Percentiles rank a stretch among this genome's conserved stretches.
These are phyloP conservation scores for Himalopsyche japonica DNA, from an alignment of 2,888 invertebrate genomes.

Conservation along the genomic window DNA sequence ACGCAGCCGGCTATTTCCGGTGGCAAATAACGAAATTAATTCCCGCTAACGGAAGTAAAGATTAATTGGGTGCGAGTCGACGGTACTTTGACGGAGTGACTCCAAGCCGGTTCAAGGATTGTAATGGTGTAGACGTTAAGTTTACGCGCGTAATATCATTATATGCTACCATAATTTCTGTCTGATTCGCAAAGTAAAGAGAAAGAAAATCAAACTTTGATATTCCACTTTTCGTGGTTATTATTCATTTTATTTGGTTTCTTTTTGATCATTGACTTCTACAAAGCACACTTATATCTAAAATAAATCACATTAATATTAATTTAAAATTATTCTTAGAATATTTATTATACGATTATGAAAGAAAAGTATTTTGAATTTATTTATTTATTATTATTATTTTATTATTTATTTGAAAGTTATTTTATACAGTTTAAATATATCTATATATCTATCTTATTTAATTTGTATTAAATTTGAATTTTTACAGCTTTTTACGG, in stretches of 20 bases:
- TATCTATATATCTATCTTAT: too few species aligned
- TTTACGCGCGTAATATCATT: not conserved
- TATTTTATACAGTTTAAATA: too few species aligned
- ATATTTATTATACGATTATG: too few species aligned
- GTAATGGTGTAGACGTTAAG: not conserved
- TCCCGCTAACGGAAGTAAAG: constrained; percentile 1
- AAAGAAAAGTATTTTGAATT: too few species aligned
- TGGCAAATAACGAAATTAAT: not conserved
- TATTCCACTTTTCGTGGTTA: not conserved
- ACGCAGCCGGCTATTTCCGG: not conserved
- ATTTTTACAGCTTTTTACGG: too few species aligned
- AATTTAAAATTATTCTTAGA: too few species aligned
- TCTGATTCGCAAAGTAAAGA: not conserved
- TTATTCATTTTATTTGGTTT: not conserved
- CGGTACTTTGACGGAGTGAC: not conserved
- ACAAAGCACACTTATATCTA: too few species aligned
- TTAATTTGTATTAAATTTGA: too few species aligned
- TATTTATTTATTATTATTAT: too few species aligned
- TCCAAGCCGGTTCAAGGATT: not conserved
- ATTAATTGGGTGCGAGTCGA: not conserved
- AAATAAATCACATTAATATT: too few species aligned
- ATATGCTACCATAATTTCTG: not conserved
- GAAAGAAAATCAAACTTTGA: not conserved
- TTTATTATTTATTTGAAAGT: too few species aligned
- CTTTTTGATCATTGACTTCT: not conserved